Percentiles rank a stretch among this genome's conserved stretches.
Conservation (phyloP, 1,140 invertebrate species). For the Drosophila willistoni region DNA sequence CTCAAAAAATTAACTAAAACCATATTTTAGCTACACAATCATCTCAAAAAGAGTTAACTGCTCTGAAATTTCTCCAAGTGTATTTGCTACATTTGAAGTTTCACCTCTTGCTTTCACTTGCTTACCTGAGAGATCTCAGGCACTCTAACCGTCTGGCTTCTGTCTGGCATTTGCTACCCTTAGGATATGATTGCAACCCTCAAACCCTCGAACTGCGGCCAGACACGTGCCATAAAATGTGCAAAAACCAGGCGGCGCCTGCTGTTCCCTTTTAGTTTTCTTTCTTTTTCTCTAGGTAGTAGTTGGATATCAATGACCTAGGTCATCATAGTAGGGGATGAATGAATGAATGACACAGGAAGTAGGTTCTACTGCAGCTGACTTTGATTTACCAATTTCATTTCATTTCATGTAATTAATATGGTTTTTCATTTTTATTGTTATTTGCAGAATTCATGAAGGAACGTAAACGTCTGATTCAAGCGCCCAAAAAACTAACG, state of each 20-base stretch:
- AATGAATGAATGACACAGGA: slow-evolving; percentile 23
- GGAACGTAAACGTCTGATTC: slow-evolving; percentile 79
- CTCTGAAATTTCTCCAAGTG: neutral
- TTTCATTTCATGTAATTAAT: slow-evolving; percentile 41
- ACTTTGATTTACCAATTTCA: slow-evolving; percentile 54
- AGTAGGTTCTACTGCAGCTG: slow-evolving; percentile 52
- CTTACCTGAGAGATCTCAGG: slow-evolving; percentile 53
- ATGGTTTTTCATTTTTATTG: slow-evolving; percentile 31
- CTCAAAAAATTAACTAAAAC: no score
- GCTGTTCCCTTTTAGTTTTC: slow-evolving; percentile 47
- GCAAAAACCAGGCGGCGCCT: slow-evolving; percentile 78
- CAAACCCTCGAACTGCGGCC: slow-evolving; percentile 37
- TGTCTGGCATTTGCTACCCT: slow-evolving; percentile 63
- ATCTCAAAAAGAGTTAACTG: no score
- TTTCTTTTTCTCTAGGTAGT: neutral
- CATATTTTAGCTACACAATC: no score
- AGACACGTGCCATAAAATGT: slow-evolving; percentile 78
- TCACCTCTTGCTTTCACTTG: slow-evolving; percentile 50
- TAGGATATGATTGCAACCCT: slow-evolving; percentile 42
- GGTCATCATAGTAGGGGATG: neutral
- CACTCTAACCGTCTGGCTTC: slow-evolving; percentile 39
- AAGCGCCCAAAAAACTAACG: slow-evolving; percentile 81
- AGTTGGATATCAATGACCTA: slow-evolving; percentile 53
- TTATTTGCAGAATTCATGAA: slow-evolving; percentile 82
- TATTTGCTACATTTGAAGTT: neutral